Percentiles rank a stretch among this genome's conserved stretches.
These are phyloP conservation scores for Dendroctonus ponderosae DNA, from an alignment of 1,140 invertebrate species.

Conservation along the genomic window DNA sequence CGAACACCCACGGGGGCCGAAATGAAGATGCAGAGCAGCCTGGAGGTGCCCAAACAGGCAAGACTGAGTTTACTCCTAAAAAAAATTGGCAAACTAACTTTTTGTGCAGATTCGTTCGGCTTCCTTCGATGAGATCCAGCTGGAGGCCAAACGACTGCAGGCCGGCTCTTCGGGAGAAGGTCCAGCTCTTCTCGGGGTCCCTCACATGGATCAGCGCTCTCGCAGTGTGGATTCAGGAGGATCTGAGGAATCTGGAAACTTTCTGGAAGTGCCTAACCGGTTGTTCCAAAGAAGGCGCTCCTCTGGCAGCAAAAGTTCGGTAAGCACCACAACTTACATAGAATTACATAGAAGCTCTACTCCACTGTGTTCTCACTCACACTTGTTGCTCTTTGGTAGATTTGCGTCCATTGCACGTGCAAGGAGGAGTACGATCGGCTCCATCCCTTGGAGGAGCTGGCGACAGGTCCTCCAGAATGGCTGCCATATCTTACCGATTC, in stretches of 20 bases:
- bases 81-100: not conserved
- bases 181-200: conserved; percentile 60
- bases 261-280: conserved; percentile 65
- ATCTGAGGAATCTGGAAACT: conserved; percentile 63
- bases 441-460: conserved; percentile 54
- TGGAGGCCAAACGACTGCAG: conserved; percentile 66
- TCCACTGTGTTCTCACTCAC: too few species aligned
- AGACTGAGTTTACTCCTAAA: not conserved
- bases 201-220: conserved; percentile 65
- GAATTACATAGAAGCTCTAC: too few species aligned
- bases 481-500: conserved; percentile 57
- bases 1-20: conserved; percentile 81
- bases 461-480: conserved; percentile 51
- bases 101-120: conserved; percentile 59
- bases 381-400: conserved; percentile 9
- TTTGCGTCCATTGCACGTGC: conserved; percentile 64
- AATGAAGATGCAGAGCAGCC: conserved; percentile 86
- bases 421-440: conserved; percentile 60
- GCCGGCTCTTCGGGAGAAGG: conserved; percentile 41
- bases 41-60: conserved; percentile 84
- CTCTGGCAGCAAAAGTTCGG: conserved; percentile 57
- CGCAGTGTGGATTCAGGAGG: conserved; percentile 76
- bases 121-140: conserved; percentile 84
- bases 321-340: not conserved
- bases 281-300: conserved; percentile 63